These are phyloP conservation scores for Megaceryle alcyon DNA, from an alignment of 2,797 vertebrate species.

Conservation along the genomic window DNA sequence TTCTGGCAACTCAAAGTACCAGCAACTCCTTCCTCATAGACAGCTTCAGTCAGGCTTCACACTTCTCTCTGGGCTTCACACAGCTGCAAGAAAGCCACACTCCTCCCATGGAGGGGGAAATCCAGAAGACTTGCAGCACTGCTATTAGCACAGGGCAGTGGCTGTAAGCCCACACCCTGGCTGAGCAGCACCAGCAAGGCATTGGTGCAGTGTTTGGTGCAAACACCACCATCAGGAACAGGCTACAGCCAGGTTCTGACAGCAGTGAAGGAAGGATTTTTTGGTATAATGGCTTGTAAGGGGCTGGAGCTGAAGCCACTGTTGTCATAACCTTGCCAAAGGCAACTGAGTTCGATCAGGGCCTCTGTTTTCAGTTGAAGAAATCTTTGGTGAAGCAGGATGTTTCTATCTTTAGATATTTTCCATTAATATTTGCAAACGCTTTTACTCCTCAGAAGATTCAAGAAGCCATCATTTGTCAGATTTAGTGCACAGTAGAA, in stretches of 20 bases:
- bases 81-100: not conserved
- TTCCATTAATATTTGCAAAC: not conserved
- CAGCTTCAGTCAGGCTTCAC: accelerated
- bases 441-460: not conserved
- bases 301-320: not conserved
- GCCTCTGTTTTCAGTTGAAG: not conserved
- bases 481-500: not conserved
- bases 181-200: not conserved
- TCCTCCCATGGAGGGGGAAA: not conserved
- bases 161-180: accelerated
- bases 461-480: not conserved
- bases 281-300: accelerated
- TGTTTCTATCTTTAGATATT: not conserved
- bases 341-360: accelerated
- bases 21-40: not conserved
- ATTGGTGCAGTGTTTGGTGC: accelerated
- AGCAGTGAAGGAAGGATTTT: not conserved
- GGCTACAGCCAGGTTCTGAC: accelerated
- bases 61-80: not conserved
- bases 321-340: not conserved
- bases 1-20: not conserved
- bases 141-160: accelerated
- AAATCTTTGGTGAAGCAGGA: not conserved
- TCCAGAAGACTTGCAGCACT: accelerated
- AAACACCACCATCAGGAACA: accelerated